Percentiles rank a stretch among this genome's conserved stretches.
Evolutionary conservation across 2,797 vertebrate species (phyloP).

Genomic region (Aphelocoma californica): DNA sequence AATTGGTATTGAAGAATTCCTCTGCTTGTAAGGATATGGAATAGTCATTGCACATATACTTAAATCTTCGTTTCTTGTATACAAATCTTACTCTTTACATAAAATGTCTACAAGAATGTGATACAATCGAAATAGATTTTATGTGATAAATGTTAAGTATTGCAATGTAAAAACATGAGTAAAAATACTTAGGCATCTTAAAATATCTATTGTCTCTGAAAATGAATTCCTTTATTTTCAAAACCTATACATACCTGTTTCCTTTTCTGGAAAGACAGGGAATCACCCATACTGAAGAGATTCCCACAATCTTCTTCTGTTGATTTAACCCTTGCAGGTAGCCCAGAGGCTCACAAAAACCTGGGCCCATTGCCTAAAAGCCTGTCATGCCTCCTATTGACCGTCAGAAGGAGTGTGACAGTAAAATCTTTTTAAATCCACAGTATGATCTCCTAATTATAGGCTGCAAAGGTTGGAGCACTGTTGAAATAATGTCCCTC

Average conservation of each 20-base stretch:
- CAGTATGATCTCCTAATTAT: not conserved
- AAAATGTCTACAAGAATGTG: not conserved
- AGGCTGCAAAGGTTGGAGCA: not conserved
- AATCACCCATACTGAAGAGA: not conserved
- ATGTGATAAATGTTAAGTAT: not conserved
- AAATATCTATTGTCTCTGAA: not conserved
- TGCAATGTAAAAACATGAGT: not conserved
- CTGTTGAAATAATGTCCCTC: not conserved
- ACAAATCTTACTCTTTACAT: not conserved
- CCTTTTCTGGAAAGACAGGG: not conserved
- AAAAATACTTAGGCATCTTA: not conserved
- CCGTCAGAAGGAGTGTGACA: not conserved
- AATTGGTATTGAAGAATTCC: not conserved
- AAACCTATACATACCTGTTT: not conserved
- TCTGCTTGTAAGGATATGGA: not conserved
- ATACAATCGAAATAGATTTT: not conserved
- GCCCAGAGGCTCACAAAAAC: not conserved
- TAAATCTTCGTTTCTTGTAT: not conserved
- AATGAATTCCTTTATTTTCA: not conserved
- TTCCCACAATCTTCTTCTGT: not conserved
- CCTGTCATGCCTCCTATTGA: not conserved
- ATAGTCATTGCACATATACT: not conserved
- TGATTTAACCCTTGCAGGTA: not conserved
- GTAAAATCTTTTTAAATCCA: not conserved
- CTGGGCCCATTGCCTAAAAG: not conserved